These are phyloP conservation scores for Dorcus hopei DNA, from an alignment of 2,888 invertebrate genomes.

Conservation along the genomic window DNA sequence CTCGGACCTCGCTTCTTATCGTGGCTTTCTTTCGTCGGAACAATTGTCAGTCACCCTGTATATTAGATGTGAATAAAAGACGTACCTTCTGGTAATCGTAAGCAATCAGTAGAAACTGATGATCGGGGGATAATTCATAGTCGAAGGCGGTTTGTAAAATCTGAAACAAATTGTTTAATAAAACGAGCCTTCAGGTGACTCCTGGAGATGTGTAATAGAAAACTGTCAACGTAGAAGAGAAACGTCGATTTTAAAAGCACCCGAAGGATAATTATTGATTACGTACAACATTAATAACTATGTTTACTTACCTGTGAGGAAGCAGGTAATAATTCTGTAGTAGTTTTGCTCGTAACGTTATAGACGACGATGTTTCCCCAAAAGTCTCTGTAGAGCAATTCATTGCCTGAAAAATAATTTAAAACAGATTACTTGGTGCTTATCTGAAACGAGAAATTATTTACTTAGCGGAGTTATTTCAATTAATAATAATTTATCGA, in stretches of 20 bases:
- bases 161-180: conserved; percentile 32
- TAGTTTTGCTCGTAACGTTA: conserved; percentile 51
- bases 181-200: neutral
- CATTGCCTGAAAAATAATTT: conserved; percentile 46
- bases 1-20: too few species aligned
- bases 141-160: conserved; percentile 49
- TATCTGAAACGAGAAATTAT: too few species aligned
- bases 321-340: conserved; percentile 46
- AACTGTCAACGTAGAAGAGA: too few species aligned
- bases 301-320: neutral
- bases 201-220: neutral
- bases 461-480: too few species aligned
- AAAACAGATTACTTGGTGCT: neutral
- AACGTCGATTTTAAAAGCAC: too few species aligned
- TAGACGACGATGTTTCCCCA: conserved; percentile 57
- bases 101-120: conserved; percentile 60
- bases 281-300: too few species aligned
- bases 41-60: too few species aligned
- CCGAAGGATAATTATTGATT: too few species aligned
- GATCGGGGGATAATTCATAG: conserved; percentile 64
- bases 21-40: too few species aligned
- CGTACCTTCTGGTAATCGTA: conserved; percentile 62
- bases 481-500: too few species aligned
- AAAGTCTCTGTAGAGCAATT: conserved; percentile 60
- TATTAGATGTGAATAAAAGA: conserved; percentile 20